Conservation (phyloP, 2,797 vertebrate genomes). For the Molothrus aeneus region DNA sequence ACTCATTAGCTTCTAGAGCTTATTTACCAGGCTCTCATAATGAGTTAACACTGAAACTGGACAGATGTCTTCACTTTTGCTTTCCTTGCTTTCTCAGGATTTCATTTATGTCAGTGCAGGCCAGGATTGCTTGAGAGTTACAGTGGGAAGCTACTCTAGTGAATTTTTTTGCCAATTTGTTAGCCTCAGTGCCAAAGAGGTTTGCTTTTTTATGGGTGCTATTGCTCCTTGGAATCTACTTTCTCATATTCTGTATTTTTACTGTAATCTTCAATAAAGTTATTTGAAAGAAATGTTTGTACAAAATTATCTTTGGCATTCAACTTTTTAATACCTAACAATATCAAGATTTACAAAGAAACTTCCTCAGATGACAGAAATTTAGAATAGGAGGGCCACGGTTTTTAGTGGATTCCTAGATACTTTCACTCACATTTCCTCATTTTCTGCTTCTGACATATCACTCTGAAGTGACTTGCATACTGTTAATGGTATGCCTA, state of each 20-base stretch:
- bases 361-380: not conserved
- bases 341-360: not conserved
- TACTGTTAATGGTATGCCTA: not conserved
- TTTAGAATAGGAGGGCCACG: not conserved
- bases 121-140: not conserved
- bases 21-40: not conserved
- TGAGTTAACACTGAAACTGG: not conserved
- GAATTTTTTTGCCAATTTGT: not conserved
- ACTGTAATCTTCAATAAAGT: not conserved
- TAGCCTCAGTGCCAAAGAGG: not conserved
- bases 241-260: not conserved
- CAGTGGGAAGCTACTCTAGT: not conserved
- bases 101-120: not conserved
- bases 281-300: not conserved
- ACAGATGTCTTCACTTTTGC: not conserved
- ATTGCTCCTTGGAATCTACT: not conserved
- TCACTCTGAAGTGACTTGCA: not conserved
- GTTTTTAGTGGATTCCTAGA: not conserved
- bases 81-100: not conserved
- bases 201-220: not conserved
- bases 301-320: not conserved
- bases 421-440: not conserved
- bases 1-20: not conserved
- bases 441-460: not conserved
- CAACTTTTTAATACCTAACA: not conserved